Conservation (phyloP, 2,797 vertebrate species). For the Discoglossus pictus region DNA sequence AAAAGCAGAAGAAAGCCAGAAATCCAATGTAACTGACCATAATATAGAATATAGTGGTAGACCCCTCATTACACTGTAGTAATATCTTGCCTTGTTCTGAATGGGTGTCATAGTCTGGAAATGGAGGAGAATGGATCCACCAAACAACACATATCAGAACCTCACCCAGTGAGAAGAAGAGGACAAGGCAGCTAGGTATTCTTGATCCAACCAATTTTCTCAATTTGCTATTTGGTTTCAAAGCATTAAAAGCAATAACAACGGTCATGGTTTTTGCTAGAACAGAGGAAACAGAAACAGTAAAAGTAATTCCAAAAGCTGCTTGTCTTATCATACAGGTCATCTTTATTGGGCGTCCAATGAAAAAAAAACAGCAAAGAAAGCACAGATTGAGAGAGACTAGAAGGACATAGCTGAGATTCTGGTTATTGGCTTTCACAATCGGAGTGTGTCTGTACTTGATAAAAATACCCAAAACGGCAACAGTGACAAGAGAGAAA, state of each 20-base stretch:
- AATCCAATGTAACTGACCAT: conserved; percentile 21
- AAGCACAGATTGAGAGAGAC: conserved; percentile 2
- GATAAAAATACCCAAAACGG: no score
- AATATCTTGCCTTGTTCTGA: not conserved
- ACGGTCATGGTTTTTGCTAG: conserved; percentile 35
- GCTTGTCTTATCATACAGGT: conserved; percentile 26
- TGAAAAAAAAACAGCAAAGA: conserved; percentile 11
- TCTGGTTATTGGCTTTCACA: conserved; percentile 17
- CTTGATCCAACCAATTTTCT: conserved; percentile 19
- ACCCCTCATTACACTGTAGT: conserved; percentile 22
- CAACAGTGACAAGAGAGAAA: no score
- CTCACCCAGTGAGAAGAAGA: conserved; percentile 12
- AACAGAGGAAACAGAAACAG: conserved; percentile 22
- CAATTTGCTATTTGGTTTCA: conserved; percentile 3
- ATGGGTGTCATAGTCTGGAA: conserved; percentile 1
- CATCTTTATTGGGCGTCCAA: conserved; percentile 3
- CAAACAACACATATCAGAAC: conserved; percentile 10
- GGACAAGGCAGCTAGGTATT: conserved; percentile 1
- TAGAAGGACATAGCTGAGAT: conserved; percentile 12
- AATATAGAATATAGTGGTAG: conserved; percentile 7
- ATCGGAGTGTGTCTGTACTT: no score
- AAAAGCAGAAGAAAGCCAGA: conserved; percentile 13
- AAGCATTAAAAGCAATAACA: conserved; percentile 25
- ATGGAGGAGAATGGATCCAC: conserved; percentile 21
- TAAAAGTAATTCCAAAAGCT: conserved; percentile 29